A percentile compares a stretch with the other conserved stretches of the same genome.
These are phyloP conservation scores for Emmelina monodactyla DNA, from an alignment of 2,888 invertebrate species.

Conservation along the genomic window DNA sequence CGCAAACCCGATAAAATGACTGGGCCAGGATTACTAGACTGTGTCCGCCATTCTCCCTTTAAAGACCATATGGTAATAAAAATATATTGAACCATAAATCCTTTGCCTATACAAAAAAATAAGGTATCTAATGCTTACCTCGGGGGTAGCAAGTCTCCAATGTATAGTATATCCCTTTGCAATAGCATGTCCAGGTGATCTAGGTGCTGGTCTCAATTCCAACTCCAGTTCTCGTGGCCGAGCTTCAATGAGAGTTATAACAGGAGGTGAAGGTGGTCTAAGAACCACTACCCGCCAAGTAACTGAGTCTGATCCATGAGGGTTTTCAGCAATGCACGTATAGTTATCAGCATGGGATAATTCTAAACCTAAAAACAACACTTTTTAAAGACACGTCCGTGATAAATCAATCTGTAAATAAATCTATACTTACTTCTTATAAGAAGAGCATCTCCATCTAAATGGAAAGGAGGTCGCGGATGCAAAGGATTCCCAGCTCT, in stretches of 20 bases:
- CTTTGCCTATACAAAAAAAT: no score
- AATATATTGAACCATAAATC: conserved; percentile 29
- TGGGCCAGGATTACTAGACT: conserved; percentile 45
- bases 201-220: conserved; percentile 40
- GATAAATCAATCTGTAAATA: neutral
- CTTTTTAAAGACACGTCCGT: neutral
- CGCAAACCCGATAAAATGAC: conserved; percentile 74
- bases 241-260: conserved; percentile 65
- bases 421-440: neutral
- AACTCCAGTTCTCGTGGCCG: conserved; percentile 48
- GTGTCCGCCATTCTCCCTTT: conserved; percentile 73
- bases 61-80: conserved; percentile 57
- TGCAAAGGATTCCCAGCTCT: conserved; percentile 72
- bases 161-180: conserved; percentile 71
- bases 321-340: conserved; percentile 81
- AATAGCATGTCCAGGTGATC: conserved; percentile 47
- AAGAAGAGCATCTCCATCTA: conserved; percentile 71
- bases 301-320: conserved; percentile 84
- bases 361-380: conserved; percentile 64
- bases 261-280: conserved; percentile 75
- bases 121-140: no score
- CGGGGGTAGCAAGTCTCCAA: conserved; percentile 73
- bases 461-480: conserved; percentile 69
- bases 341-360: conserved; percentile 79
- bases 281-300: conserved; percentile 81